Evolutionary conservation across 2,797 vertebrate species (phyloP).

Genomic region (Varecia variegata): DNA sequence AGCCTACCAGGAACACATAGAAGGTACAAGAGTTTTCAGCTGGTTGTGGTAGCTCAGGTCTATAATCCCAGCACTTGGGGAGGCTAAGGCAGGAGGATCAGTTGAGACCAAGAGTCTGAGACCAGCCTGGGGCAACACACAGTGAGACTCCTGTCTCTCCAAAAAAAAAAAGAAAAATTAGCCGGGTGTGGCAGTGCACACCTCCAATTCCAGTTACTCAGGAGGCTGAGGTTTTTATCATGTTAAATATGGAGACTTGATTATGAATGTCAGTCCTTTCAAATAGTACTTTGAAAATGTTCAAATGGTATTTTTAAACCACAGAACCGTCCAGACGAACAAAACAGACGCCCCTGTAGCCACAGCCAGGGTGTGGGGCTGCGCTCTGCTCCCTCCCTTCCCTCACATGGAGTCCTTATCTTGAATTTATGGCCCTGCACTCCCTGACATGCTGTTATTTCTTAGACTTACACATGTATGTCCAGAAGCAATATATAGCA

Average conservation of each 20-base stretch:
- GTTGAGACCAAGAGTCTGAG: too few relatives aligned
- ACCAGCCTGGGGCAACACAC: too few relatives aligned
- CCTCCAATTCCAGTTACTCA: too few relatives aligned
- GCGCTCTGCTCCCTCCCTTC: background rate
- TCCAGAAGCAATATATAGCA: background rate
- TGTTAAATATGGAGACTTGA: background rate
- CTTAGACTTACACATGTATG: accelerated
- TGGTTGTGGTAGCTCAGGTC: background rate
- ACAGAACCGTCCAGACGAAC: background rate
- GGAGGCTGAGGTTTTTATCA: too few relatives aligned
- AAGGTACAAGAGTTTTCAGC: constrained; percentile 85
- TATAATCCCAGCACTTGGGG: background rate
- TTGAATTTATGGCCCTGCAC: background rate
- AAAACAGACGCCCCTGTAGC: background rate
- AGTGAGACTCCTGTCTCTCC: too few relatives aligned
- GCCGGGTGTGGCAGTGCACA: too few relatives aligned
- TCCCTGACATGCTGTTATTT: background rate
- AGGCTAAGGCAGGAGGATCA: too few relatives aligned
- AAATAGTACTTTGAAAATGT: background rate
- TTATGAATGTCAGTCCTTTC: background rate
- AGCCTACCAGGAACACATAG: constrained; percentile 97
- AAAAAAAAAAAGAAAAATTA: too few relatives aligned
- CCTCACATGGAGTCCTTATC: background rate
- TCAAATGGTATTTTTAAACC: background rate
- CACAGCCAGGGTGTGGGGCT: background rate